phyloP scores from a whole-genome alignment of 2,113 vertebrate genomes.

The Amazona guildingii region DNA sequence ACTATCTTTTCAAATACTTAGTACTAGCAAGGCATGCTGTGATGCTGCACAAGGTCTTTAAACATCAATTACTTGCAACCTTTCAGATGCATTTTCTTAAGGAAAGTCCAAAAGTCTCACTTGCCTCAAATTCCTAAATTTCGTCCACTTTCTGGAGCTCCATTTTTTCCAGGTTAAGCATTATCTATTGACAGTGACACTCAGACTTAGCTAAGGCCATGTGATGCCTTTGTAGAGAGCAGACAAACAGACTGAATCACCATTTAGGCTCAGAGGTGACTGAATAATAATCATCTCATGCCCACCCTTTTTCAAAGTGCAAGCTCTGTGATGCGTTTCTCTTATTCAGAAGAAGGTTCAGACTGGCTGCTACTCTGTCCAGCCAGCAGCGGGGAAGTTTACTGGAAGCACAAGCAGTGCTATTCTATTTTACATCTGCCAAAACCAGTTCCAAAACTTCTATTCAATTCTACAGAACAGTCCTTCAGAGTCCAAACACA shows the following conservation, averaged over 20 bases:
- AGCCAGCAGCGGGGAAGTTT: not conserved
- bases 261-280: not conserved
- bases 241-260: not conserved
- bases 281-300: not conserved
- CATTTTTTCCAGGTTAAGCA: not conserved
- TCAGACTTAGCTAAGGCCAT: not conserved
- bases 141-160: not conserved
- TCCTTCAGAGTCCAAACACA: not conserved
- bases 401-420: not conserved
- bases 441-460: not conserved
- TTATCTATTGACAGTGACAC: not conserved
- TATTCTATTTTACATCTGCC: not conserved
- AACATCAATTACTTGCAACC: not conserved
- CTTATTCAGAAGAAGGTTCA: not conserved
- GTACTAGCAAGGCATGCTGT: not conserved
- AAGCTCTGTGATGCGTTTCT: not conserved
- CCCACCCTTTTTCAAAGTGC: not conserved
- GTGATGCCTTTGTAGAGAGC: not conserved
- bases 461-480: not conserved
- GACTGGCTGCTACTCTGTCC: not conserved
- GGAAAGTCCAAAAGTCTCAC: not conserved
- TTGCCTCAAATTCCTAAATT: not conserved
- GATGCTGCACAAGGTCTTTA: not conserved
- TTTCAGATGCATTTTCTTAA: not conserved
- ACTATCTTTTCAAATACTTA: not conserved